Evolutionary conservation across 2,797 vertebrate species (phyloP).

Genomic region (Trachurus trachurus): DNA sequence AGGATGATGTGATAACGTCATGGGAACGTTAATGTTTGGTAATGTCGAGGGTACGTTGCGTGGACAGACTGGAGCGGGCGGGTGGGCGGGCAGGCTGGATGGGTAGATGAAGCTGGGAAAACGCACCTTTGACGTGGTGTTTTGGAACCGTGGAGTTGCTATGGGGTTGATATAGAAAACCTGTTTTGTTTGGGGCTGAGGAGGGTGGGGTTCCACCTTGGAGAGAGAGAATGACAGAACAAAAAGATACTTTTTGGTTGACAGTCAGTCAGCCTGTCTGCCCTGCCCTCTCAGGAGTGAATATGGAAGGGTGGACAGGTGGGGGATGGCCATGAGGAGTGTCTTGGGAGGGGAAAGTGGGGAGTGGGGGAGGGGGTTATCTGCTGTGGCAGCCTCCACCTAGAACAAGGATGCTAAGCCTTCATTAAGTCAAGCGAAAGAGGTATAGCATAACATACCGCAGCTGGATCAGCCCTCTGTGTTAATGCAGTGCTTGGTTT

Average conservation of each 20-base stretch:
- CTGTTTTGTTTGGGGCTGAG: conserved; percentile 91
- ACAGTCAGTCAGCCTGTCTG: conserved; percentile 80
- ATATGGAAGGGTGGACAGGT: conserved; percentile 78
- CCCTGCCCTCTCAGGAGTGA: conserved; percentile 79
- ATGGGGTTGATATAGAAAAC: conserved; percentile 92
- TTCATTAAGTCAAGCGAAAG: conserved; percentile 2
- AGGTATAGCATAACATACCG: conserved; percentile 16
- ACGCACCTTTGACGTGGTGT: conserved; percentile 90
- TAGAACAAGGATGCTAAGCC: conserved; percentile 41
- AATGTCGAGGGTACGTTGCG: conserved; percentile 73
- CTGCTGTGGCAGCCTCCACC: conserved; percentile 47
- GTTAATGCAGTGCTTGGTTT: conserved; percentile 32
- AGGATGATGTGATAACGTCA: conserved; percentile 74
- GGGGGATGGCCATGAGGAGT: conserved; percentile 77
- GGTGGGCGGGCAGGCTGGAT: conserved; percentile 79
- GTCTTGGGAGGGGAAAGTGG: conserved; percentile 33
- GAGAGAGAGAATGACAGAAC: conserved; percentile 85
- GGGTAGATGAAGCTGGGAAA: conserved; percentile 81
- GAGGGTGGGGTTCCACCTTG: conserved; percentile 90
- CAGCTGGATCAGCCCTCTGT: conserved; percentile 23
- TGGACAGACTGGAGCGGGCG: conserved; percentile 79
- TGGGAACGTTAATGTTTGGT: conserved; percentile 76
- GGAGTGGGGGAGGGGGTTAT: background rate
- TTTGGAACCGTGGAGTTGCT: conserved; percentile 90
- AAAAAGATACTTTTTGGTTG: conserved; percentile 83